These are phyloP conservation scores for Lepidonotus clava DNA, from an alignment of 2,888 invertebrate species.

Conservation along the genomic window DNA sequence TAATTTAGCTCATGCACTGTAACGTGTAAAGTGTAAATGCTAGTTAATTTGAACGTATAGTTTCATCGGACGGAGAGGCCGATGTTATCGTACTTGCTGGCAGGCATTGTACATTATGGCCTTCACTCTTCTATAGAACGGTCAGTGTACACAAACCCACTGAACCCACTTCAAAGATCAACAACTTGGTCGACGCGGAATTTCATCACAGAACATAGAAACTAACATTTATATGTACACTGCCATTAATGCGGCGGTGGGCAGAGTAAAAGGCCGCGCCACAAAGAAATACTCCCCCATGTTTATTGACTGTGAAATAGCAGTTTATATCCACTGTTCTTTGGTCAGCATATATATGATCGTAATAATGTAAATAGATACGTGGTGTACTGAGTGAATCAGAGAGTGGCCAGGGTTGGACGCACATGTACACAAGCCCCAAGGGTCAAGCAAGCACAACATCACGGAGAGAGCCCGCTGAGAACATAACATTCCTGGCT, in stretches of 20 bases:
- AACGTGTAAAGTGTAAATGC: too few species aligned
- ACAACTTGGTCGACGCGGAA: not conserved
- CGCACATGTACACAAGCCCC: not conserved
- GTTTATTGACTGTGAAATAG: not conserved
- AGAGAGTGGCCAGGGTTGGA: not conserved
- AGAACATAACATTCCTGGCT: not conserved
- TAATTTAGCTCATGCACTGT: too few species aligned
- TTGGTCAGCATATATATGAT: not conserved
- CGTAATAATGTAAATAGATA: constrained; percentile 5
- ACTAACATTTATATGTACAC: not conserved
- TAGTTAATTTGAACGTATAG: too few species aligned
- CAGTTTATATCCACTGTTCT: not conserved
- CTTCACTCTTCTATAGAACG: not conserved
- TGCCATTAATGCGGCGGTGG: not conserved
- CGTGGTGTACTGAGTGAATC: not conserved
- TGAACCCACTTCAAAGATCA: not conserved
- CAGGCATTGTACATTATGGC: not conserved
- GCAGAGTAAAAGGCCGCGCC: not conserved
- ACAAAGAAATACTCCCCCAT: not conserved
- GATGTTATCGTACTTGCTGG: not conserved
- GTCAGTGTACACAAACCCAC: constrained; percentile 1
- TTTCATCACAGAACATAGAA: constrained; percentile 17
- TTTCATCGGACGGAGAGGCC: too few species aligned
- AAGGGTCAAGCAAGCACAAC: constrained; percentile 20
- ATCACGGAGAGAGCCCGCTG: not conserved